phyloP scores from a whole-genome alignment of 2,888 invertebrate species.

The Troilus luridus region DNA sequence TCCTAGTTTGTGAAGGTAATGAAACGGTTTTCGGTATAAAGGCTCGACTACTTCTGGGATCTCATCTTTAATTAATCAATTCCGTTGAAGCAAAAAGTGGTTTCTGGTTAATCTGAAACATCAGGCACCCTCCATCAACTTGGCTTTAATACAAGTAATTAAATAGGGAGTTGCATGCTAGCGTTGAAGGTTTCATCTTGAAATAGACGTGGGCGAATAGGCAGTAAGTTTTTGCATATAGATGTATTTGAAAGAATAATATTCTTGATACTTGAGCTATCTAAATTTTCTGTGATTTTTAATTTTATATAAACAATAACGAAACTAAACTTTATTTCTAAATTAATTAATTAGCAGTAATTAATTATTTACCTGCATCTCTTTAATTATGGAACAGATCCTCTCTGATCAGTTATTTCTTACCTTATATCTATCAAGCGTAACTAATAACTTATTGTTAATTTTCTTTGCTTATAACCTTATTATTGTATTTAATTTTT shows the following conservation, averaged over 20 bases:
- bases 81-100: background rate
- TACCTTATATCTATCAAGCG: too few species aligned
- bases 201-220: background rate
- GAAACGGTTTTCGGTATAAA: background rate
- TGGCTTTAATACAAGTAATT: background rate
- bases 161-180: background rate
- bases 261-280: background rate
- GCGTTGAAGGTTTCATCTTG: background rate
- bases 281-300: background rate
- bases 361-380: too few species aligned
- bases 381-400: too few species aligned
- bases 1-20: background rate
- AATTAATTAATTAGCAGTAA: too few species aligned
- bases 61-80: conserved; percentile 35
- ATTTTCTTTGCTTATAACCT: too few species aligned
- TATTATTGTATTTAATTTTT: too few species aligned
- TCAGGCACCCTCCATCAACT: background rate
- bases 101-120: background rate
- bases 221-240: background rate
- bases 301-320: background rate
- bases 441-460: too few species aligned
- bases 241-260: background rate
- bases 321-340: background rate
- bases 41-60: background rate
- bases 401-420: too few species aligned